Evolutionary conservation across 2,888 invertebrate genomes (phyloP).

Genomic region (Malacosoma neustria): DNA sequence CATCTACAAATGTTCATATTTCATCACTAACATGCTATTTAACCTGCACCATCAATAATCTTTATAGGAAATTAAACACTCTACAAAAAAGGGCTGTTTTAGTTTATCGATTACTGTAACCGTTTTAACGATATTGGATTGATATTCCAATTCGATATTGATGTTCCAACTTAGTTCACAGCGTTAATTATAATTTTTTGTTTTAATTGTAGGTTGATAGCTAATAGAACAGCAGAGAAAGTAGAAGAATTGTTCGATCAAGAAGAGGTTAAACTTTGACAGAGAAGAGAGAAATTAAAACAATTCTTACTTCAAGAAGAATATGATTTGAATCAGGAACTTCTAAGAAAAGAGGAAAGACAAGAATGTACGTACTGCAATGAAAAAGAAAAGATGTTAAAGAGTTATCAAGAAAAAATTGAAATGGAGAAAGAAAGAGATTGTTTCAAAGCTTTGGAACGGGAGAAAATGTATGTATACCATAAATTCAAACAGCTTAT

Average conservation of each 20-base stretch:
- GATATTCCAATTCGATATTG: no score
- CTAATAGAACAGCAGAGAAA: conserved; percentile 49
- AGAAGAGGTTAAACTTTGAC: conserved; percentile 55
- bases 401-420: conserved; percentile 36
- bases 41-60: no score
- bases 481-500: no score
- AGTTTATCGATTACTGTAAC: no score
- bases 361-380: conserved; percentile 43
- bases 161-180: no score
- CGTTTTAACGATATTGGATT: no score
- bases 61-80: no score
- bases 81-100: no score
- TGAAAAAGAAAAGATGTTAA: conserved; percentile 32
- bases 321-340: conserved; percentile 32
- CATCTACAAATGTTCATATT: no score
- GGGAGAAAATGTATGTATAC: conserved; percentile 55
- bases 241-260: conserved; percentile 38
- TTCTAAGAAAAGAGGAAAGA: conserved; percentile 29
- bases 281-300: conserved; percentile 42
- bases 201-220: conserved; percentile 34
- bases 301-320: conserved; percentile 42
- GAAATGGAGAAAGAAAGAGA: conserved; percentile 45
- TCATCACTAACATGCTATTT: no score
- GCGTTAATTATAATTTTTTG: no score
- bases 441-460: conserved; percentile 54